phyloP scores from a whole-genome alignment of 2,113 vertebrate genomes.

The Neomonachus schauinslandi region DNA sequence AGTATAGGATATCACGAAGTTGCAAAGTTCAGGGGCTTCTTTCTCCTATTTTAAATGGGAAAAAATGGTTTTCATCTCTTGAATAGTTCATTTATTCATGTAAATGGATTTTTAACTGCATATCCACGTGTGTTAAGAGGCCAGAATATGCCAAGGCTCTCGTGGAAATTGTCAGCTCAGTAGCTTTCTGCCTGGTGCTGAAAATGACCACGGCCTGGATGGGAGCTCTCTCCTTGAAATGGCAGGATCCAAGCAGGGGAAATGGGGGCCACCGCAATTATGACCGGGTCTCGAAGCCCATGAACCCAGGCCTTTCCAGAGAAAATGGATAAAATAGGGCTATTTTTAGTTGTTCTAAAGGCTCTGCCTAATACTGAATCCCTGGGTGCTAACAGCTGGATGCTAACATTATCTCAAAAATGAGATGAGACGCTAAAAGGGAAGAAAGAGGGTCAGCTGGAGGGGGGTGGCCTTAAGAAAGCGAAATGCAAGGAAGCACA shows the following conservation, averaged over 20 bases:
- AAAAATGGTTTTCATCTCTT: neutral
- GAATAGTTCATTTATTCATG: slow-evolving; percentile 49
- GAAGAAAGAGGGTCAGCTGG: neutral
- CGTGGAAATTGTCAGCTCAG: neutral
- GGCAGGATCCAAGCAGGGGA: neutral
- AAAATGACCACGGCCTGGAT: neutral
- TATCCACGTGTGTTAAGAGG: slow-evolving; percentile 17
- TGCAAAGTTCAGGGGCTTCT: slow-evolving; percentile 64
- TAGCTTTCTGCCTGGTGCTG: neutral
- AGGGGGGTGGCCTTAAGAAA: neutral
- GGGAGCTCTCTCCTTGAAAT: neutral
- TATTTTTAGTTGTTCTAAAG: slow-evolving; percentile 25
- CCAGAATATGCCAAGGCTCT: neutral
- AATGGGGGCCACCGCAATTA: neutral
- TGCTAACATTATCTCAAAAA: neutral
- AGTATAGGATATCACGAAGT: slow-evolving; percentile 40
- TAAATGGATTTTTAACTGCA: slow-evolving; percentile 49
- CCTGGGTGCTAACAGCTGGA: slow-evolving; percentile 16
- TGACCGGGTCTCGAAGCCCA: neutral
- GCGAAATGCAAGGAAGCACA: neutral
- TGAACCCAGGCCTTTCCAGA: neutral
- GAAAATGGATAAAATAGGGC: slow-evolving; percentile 32
- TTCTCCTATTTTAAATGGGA: slow-evolving; percentile 35
- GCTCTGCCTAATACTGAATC: neutral
- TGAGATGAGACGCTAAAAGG: slow-evolving; percentile 7